A percentile compares a stretch with the other conserved stretches of the same genome.
Evolutionary conservation across 2,113 vertebrate genomes (phyloP).

Genomic region (Neogale vison): DNA sequence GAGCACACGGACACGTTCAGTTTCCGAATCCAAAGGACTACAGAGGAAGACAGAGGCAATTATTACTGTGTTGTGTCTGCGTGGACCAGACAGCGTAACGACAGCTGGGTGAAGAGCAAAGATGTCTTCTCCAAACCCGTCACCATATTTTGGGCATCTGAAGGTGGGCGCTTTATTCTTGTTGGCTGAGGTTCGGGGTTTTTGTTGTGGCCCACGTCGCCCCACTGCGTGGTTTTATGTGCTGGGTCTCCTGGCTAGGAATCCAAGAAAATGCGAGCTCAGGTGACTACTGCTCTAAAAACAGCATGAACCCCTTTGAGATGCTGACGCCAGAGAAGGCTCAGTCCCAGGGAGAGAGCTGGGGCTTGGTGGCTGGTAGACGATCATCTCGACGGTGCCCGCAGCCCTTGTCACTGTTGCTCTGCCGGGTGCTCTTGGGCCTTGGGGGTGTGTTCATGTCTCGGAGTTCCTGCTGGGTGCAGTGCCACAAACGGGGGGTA

Average conservation of each 20-base stretch:
- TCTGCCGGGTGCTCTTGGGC: rapidly evolving
- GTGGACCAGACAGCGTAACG: conserved; percentile 86
- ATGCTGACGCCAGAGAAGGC: not conserved
- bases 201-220: not conserved
- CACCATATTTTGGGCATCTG: conserved; percentile 88
- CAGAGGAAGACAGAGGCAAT: conserved; percentile 90
- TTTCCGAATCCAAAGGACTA: conserved; percentile 91
- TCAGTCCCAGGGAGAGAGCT: not conserved
- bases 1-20: conserved; percentile 87
- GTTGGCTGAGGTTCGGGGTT: not conserved
- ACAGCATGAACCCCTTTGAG: not conserved
- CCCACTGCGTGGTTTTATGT: not conserved
- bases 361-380: not conserved
- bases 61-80: conserved; percentile 90
- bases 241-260: not conserved
- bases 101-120: conserved; percentile 85
- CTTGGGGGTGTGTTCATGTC: not conserved
- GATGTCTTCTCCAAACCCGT: conserved; percentile 85
- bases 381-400: rapidly evolving
- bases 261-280: not conserved
- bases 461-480: not conserved
- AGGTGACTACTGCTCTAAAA: not conserved
- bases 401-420: rapidly evolving
- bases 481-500: not conserved
- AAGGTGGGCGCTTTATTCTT: conserved; percentile 85